Conservation (phyloP, 1,140 invertebrate species). For the Zaprionus davidi region DNA sequence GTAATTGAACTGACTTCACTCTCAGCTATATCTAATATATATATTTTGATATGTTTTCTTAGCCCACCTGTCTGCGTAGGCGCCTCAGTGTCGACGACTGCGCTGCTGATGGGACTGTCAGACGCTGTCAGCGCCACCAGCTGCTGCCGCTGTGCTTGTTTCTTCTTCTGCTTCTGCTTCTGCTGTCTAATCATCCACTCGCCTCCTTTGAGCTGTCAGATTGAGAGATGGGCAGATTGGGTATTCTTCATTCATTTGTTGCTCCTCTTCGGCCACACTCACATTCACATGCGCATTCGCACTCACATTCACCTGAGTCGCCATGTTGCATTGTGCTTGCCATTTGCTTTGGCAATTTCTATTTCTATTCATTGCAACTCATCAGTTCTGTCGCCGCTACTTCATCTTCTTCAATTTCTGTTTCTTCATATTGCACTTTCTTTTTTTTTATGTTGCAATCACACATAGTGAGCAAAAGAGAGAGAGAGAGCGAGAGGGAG, state of each 20-base stretch:
- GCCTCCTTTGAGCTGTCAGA: slow-evolving; percentile 38
- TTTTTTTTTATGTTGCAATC: slow-evolving; percentile 21
- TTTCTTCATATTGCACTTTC: slow-evolving; percentile 56
- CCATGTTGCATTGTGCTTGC: slow-evolving; percentile 46
- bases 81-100: not conserved
- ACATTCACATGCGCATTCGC: not conserved
- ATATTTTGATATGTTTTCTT: not conserved
- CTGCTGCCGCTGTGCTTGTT: slow-evolving; percentile 14
- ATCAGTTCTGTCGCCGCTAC: slow-evolving; percentile 59
- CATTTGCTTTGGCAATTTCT: slow-evolving; percentile 81
- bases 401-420: slow-evolving; percentile 29
- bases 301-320: slow-evolving; percentile 24
- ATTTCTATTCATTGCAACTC: slow-evolving; percentile 83
- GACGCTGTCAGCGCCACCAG: slow-evolving; percentile 23
- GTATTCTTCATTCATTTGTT: slow-evolving; percentile 31
- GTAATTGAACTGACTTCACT: not conserved
- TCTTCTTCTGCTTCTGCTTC: slow-evolving; percentile 1
- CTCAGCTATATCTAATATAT: not conserved
- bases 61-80: not conserved
- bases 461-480: not conserved
- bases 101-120: slow-evolving; percentile 37
- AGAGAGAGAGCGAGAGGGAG: not conserved
- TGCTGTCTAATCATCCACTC: slow-evolving; percentile 9
- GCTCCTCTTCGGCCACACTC: slow-evolving; percentile 12
- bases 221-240: not conserved